These are phyloP conservation scores for Psix sp. DNA, from an alignment of 1,140 invertebrate species.

Conservation along the genomic window DNA sequence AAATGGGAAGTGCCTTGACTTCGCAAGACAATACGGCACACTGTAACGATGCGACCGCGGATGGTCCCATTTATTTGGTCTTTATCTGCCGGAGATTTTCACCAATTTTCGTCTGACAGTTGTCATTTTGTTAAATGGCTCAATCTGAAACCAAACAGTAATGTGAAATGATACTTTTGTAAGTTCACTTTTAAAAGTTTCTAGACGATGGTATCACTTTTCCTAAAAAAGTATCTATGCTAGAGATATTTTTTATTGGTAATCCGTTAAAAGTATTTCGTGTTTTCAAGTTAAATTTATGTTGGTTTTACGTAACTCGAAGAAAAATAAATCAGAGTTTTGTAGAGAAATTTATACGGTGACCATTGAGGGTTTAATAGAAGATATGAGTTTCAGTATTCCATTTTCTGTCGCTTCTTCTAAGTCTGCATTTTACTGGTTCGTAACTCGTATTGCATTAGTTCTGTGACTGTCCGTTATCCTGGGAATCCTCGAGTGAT, in stretches of 20 bases:
- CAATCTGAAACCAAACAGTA: slow-evolving; percentile 20
- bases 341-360: slow-evolving; percentile 38
- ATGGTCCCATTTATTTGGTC: slow-evolving; percentile 17
- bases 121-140: slow-evolving; percentile 35
- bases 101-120: slow-evolving; percentile 26
- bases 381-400: slow-evolving; percentile 36
- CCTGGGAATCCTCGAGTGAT: slow-evolving; percentile 20
- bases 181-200: too few relatives aligned
- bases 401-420: slow-evolving; percentile 20
- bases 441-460: slow-evolving; percentile 34
- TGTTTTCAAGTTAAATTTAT: slow-evolving; percentile 37
- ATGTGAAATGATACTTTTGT: too few relatives aligned
- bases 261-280: slow-evolving; percentile 23
- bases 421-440: slow-evolving; percentile 18
- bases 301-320: slow-evolving; percentile 26
- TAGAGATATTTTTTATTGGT: slow-evolving; percentile 24
- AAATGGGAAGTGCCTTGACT: slow-evolving; percentile 35
- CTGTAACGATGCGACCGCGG: slow-evolving; percentile 9
- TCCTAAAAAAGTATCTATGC: too few relatives aligned
- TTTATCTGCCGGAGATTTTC: slow-evolving; percentile 37
- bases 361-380: slow-evolving; percentile 34
- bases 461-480: slow-evolving; percentile 21
- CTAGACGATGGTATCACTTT: too few relatives aligned
- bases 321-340: slow-evolving; percentile 28
- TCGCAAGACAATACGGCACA: slow-evolving; percentile 41